Evolutionary conservation across 2,888 invertebrate species (phyloP).

Genomic region (Rhimphoctona megacephalus): DNA sequence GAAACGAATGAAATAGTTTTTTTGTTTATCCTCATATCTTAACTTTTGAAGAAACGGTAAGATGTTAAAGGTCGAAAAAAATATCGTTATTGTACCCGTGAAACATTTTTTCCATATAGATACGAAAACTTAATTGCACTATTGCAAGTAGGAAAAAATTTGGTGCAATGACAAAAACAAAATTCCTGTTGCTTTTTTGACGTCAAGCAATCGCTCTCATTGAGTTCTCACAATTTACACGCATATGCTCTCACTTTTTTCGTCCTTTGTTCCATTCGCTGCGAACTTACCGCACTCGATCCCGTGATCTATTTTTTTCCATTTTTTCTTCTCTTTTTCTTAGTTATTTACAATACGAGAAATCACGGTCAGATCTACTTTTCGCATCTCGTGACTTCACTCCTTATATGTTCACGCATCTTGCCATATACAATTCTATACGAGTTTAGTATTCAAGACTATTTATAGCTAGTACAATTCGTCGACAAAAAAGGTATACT

Average conservation of each 20-base stretch:
- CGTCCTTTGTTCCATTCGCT: conserved; percentile 48
- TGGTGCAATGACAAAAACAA: background rate
- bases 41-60: too few species aligned
- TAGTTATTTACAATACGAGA: conserved; percentile 62
- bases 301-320: conserved; percentile 20
- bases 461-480: conserved; percentile 16
- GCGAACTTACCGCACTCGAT: conserved; percentile 41
- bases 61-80: background rate
- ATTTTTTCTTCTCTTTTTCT: conserved; percentile 14
- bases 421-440: conserved; percentile 1
- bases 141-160: background rate
- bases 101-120: background rate
- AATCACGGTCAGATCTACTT: conserved; percentile 69
- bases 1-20: background rate
- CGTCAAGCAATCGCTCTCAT: conserved; percentile 27
- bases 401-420: conserved; percentile 58
- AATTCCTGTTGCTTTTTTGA: background rate
- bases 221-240: conserved; percentile 34
- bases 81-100: background rate
- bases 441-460: conserved; percentile 23
- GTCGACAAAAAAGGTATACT: background rate
- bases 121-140: background rate
- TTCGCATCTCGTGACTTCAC: conserved; percentile 65
- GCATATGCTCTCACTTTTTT: conserved; percentile 55
- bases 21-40: background rate